Evolutionary conservation across 2,888 invertebrate species (phyloP).

Genomic region (Patella caerulea): DNA sequence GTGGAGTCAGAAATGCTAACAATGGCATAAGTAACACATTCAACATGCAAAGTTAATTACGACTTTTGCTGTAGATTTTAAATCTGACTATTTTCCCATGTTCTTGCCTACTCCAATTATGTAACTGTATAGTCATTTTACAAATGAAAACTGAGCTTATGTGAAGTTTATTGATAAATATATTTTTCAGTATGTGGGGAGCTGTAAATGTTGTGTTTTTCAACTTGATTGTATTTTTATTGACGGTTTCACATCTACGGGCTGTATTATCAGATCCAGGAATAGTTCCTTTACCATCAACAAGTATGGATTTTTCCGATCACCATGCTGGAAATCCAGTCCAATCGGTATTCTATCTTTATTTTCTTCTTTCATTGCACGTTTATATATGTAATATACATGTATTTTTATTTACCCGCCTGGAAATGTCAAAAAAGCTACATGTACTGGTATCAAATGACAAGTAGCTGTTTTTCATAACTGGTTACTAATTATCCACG

Average conservation of each 20-base stretch:
- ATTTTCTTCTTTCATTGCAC: too few species aligned
- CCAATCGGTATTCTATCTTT: too few species aligned
- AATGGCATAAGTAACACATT: too few species aligned
- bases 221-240: slow-evolving; percentile 83
- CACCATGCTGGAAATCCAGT: slow-evolving; percentile 61
- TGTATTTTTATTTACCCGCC: too few species aligned
- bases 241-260: slow-evolving; percentile 84
- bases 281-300: slow-evolving; percentile 80
- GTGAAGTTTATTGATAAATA: not conserved
- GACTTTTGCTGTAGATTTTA: too few species aligned
- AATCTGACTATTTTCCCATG: not conserved
- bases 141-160: not conserved
- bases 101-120: not conserved
- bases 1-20: too few species aligned
- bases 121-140: not conserved
- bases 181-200: slow-evolving; percentile 82
- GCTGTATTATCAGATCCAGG: slow-evolving; percentile 93
- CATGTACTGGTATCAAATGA: too few species aligned
- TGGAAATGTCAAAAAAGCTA: too few species aligned
- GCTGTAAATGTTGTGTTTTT: slow-evolving; percentile 85
- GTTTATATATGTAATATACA: too few species aligned
- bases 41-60: too few species aligned
- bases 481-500: too few species aligned
- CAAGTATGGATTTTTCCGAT: slow-evolving; percentile 84
- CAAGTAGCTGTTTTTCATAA: too few species aligned